Conservation (phyloP, 2,888 invertebrate species). For the Julus scandinavius region DNA sequence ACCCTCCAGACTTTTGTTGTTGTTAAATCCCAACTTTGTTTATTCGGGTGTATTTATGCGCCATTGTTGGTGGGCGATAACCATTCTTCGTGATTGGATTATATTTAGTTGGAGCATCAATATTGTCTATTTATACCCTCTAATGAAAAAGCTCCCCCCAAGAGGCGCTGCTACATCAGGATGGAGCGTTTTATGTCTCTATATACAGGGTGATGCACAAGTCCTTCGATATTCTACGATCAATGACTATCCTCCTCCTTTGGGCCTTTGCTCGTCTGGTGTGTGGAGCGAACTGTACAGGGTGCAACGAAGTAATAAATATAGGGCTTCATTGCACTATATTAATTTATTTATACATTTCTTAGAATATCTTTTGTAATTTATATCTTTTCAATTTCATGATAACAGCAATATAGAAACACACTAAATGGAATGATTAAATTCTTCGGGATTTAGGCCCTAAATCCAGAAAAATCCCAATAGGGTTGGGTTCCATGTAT, state of each 20-base stretch:
- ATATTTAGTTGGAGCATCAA: conserved; percentile 23
- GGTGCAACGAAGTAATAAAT: neutral
- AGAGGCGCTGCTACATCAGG: neutral
- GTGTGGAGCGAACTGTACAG: neutral
- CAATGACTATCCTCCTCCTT: neutral
- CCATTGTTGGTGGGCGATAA: conserved; percentile 12
- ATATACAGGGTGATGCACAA: no score
- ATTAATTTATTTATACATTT: no score
- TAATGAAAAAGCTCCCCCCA: conserved; percentile 6
- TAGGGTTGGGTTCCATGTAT: no score
- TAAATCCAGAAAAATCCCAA: no score
- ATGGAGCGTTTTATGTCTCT: no score
- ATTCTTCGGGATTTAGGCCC: no score
- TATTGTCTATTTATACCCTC: conserved; percentile 9
- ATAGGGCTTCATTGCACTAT: no score
- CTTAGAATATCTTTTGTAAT: no score
- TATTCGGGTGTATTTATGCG: neutral
- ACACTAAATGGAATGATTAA: no score
- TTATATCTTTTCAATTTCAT: no score
- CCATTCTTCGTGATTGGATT: conserved; percentile 36
- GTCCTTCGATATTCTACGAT: neutral
- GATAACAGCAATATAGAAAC: no score
- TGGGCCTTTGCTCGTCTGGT: neutral
- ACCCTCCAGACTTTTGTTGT: no score
- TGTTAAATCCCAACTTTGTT: conserved; percentile 18